These are phyloP conservation scores for Apogon talboti DNA, from an alignment of 2,797 vertebrate species.

Conservation along the genomic window DNA sequence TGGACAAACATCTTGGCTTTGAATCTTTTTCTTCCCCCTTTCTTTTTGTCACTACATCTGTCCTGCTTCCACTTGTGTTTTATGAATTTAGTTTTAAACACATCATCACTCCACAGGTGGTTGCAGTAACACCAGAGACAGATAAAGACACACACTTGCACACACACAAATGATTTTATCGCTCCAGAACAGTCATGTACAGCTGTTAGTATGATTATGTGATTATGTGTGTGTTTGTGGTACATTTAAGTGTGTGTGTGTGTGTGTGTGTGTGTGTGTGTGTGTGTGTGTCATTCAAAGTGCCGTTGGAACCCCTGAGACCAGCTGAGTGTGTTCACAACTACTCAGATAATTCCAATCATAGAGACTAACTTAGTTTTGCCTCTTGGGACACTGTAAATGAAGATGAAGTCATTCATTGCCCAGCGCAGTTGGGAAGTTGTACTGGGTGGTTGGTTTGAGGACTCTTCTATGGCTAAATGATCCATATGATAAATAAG, in stretches of 20 bases:
- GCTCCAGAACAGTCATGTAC: constrained; percentile 39
- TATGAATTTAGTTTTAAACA: constrained; percentile 48
- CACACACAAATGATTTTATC: constrained; percentile 37
- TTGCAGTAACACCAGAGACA: constrained; percentile 33
- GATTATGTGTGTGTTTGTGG: constrained; percentile 37
- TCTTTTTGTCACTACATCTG: constrained; percentile 12
- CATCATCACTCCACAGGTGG: constrained; percentile 75
- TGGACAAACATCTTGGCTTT: not conserved
- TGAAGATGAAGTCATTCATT: constrained; percentile 41
- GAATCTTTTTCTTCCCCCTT: not conserved
- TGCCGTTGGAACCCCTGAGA: constrained; percentile 47
- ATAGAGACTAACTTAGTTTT: constrained; percentile 48
- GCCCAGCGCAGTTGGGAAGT: constrained; percentile 17
- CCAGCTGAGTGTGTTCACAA: constrained; percentile 59
- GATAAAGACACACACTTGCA: constrained; percentile 13
- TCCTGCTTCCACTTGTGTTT: constrained; percentile 33
- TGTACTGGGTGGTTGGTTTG: not conserved
- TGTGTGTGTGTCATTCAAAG: constrained; percentile 47
- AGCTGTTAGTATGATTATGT: constrained; percentile 65
- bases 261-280: constrained; percentile 34
- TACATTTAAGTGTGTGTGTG: constrained; percentile 1
- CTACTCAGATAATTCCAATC: constrained; percentile 55
- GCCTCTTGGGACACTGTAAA: constrained; percentile 27
- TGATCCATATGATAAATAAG: too few relatives aligned
- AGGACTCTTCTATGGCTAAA: too few relatives aligned